Evolutionary conservation across 2,797 vertebrate species (phyloP).

Genomic region (Buphagus erythrorhynchus): DNA sequence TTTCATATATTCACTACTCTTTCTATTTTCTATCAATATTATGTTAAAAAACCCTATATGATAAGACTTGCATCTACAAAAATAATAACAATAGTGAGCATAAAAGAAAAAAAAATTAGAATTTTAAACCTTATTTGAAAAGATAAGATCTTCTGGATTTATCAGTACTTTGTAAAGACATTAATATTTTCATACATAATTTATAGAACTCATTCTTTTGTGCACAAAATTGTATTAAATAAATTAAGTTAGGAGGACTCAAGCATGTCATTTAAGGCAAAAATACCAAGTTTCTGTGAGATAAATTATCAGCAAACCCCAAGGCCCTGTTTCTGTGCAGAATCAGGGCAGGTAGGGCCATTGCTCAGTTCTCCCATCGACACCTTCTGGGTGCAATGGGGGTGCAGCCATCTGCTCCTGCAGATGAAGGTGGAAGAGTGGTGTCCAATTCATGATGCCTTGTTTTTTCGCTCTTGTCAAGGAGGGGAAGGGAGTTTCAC

Average conservation of each 20-base stretch:
- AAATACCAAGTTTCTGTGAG: conserved; percentile 84
- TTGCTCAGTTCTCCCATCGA: neutral
- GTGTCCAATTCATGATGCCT: conserved; percentile 45
- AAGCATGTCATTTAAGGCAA: conserved; percentile 92
- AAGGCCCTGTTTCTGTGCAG: neutral
- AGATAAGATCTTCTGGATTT: conserved; percentile 80
- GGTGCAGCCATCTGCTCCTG: neutral
- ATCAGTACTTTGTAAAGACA: conserved; percentile 86
- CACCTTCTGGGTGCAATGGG: neutral
- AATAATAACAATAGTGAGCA: conserved; percentile 40
- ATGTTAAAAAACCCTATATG: conserved; percentile 18
- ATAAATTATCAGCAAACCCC: conserved; percentile 84
- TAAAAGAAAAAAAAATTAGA: conserved; percentile 7
- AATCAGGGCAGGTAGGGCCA: neutral
- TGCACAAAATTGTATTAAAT: conserved; percentile 90
- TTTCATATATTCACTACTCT: conserved; percentile 34
- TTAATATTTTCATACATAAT: conserved; percentile 88
- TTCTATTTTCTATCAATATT: conserved; percentile 38
- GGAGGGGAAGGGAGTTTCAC: neutral
- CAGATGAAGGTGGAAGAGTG: neutral
- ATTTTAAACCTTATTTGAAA: conserved; percentile 71
- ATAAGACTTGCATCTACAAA: conserved; percentile 64
- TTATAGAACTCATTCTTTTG: conserved; percentile 84
- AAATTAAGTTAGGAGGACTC: conserved; percentile 92
- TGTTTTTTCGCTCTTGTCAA: neutral